A percentile compares a stretch with the other conserved stretches of the same genome.
phyloP scores from a whole-genome alignment of 1,140 invertebrate genomes.

The Alviniconcha marisindica region DNA sequence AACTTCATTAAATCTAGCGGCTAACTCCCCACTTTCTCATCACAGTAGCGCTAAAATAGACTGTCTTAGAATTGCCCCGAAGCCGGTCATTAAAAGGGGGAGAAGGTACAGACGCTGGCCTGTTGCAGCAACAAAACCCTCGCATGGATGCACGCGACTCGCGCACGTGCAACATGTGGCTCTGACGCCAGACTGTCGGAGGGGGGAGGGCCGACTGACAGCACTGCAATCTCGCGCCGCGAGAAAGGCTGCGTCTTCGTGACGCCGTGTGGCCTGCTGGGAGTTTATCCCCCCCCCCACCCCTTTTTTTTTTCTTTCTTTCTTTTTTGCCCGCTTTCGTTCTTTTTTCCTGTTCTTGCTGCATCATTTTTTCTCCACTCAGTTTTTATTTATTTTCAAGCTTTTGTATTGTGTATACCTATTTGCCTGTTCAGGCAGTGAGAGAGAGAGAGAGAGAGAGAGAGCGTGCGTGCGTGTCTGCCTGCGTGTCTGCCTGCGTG shows the following conservation, averaged over 20 bases:
- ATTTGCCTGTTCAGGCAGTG: no score
- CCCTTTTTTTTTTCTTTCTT: not conserved
- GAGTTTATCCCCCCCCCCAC: not conserved
- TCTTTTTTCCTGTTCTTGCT: not conserved
- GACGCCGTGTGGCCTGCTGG: not conserved
- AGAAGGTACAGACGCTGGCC: no score
- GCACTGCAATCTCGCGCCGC: slow-evolving; percentile 34
- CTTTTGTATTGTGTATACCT: no score
- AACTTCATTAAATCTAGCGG: no score
- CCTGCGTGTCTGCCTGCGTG: no score
- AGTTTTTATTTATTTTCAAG: not conserved
- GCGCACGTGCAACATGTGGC: slow-evolving; percentile 32
- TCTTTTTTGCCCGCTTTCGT: not conserved
- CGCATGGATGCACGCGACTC: not conserved
- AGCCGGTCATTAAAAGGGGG: no score
- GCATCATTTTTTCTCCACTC: not conserved
- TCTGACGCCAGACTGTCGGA: slow-evolving; percentile 30
- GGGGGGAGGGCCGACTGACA: slow-evolving; percentile 33
- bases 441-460: no score
- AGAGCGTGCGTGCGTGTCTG: no score
- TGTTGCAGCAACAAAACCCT: no score
- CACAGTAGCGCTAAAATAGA: no score
- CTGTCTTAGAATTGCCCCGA: no score
- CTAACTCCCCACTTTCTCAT: no score
- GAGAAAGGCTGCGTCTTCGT: not conserved